Percentiles rank a stretch among this genome's conserved stretches.
These are phyloP conservation scores for Solea solea DNA, from an alignment of 2,113 vertebrate species.

Conservation along the genomic window DNA sequence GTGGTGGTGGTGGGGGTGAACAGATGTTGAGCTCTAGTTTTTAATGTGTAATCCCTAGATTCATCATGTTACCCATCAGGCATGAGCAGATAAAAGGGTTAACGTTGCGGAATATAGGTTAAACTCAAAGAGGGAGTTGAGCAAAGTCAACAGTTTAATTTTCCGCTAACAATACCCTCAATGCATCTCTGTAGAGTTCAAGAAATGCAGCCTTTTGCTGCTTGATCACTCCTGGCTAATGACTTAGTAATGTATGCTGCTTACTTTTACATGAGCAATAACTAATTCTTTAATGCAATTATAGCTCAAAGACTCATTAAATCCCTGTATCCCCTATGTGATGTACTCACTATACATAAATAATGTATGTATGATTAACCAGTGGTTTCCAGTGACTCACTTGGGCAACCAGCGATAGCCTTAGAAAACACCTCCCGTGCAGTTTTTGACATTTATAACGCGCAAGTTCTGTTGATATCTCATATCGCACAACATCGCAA, in stretches of 20 bases:
- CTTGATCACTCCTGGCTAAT: slow-evolving; percentile 21
- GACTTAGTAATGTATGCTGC: slow-evolving; percentile 16
- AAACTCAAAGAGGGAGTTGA: slow-evolving; percentile 22
- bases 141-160: slow-evolving; percentile 20
- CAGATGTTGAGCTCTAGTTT: slow-evolving; percentile 60
- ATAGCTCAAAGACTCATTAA: slow-evolving; percentile 23
- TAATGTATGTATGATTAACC: slow-evolving; percentile 40
- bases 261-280: slow-evolving; percentile 46
- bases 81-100: slow-evolving; percentile 51
- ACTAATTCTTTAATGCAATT: slow-evolving; percentile 45
- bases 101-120: slow-evolving; percentile 64
- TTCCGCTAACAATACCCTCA: background rate
- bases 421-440: background rate
- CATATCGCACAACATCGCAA: background rate
- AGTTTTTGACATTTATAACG: background rate
- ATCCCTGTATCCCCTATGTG: slow-evolving; percentile 20
- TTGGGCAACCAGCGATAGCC: background rate
- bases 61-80: slow-evolving; percentile 36
- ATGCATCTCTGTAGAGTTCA: background rate
- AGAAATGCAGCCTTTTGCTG: background rate
- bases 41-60: slow-evolving; percentile 62
- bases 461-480: background rate
- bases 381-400: slow-evolving; percentile 7
- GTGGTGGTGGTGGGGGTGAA: background rate
- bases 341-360: slow-evolving; percentile 29